Percentiles rank a stretch among this genome's conserved stretches.
Evolutionary conservation across 2,888 invertebrate species (phyloP).

Genomic region (Diarsia mendica): DNA sequence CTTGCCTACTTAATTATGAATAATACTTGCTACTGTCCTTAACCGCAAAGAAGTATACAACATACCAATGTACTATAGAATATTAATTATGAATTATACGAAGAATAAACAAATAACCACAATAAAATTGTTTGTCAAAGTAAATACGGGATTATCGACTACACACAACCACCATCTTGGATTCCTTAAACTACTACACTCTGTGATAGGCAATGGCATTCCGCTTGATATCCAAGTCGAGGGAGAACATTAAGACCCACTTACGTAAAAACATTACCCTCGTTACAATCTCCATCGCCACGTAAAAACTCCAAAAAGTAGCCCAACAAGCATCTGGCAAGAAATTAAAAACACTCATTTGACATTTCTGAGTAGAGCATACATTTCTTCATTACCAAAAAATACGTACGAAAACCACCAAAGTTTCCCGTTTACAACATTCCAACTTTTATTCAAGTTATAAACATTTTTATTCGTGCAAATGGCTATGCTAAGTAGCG

Average conservation of each 20-base stretch:
- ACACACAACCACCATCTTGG: conserved; percentile 2
- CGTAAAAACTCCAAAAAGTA: conserved; percentile 36
- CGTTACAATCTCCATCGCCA: conserved; percentile 17
- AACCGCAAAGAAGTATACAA: conserved; percentile 39
- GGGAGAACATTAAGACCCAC: conserved; percentile 28
- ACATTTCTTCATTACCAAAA: conserved; percentile 53
- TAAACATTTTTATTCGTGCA: conserved; percentile 57
- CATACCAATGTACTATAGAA: conserved; percentile 9
- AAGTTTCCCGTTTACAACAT: conserved; percentile 47
- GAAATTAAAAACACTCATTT: conserved; percentile 23
- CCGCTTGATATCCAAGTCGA: conserved; percentile 23
- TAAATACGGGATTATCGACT: not conserved
- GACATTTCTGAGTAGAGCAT: conserved; percentile 32
- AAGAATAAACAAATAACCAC: not conserved
- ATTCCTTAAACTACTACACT: conserved; percentile 7
- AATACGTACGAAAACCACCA: conserved; percentile 30
- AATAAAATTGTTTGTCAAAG: not conserved
- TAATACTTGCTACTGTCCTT: conserved; percentile 32
- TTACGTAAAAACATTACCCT: conserved; percentile 44
- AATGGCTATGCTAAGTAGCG: conserved; percentile 46
- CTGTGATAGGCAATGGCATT: conserved; percentile 2
- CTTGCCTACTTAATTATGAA: conserved; percentile 29
- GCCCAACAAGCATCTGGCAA: conserved; percentile 1
- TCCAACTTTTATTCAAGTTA: conserved; percentile 46
- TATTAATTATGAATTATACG: not conserved